These are phyloP conservation scores for Euwallacea similis DNA, from an alignment of 1,140 invertebrate genomes.

Conservation along the genomic window DNA sequence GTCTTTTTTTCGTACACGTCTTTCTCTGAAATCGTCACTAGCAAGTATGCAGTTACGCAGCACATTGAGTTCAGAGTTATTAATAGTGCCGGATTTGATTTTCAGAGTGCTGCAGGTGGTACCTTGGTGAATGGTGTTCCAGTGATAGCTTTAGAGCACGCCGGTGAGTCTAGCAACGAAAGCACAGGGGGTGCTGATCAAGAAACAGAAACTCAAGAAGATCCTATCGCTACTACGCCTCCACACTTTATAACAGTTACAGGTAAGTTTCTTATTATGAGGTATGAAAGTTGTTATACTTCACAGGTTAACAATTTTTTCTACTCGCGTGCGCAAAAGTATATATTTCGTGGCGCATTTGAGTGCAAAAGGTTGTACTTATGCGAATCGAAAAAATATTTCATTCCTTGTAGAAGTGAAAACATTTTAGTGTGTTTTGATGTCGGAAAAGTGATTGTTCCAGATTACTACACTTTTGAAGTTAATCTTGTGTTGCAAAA, in stretches of 20 bases:
- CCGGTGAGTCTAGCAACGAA: conserved; percentile 53
- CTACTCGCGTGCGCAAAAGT: too few relatives aligned
- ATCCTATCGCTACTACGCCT: conserved; percentile 48
- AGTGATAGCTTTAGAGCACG: conserved; percentile 52
- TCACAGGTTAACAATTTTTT: too few relatives aligned
- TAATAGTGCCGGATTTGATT: background rate
- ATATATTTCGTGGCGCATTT: too few relatives aligned
- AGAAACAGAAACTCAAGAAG: conserved; percentile 49
- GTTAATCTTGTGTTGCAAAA: too few relatives aligned
- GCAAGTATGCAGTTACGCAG: background rate
- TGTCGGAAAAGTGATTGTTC: too few relatives aligned
- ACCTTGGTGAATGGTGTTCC: conserved; percentile 52
- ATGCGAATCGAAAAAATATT: too few relatives aligned
- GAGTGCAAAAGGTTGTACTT: too few relatives aligned
- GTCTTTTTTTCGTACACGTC: conserved; percentile 6
- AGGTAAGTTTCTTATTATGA: conserved; percentile 41
- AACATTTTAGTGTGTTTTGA: too few relatives aligned
- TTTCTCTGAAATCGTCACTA: background rate
- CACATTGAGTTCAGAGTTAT: too few relatives aligned
- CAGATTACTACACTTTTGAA: too few relatives aligned
- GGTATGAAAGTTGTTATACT: too few relatives aligned
- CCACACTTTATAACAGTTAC: conserved; percentile 55
- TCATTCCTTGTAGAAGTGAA: too few relatives aligned
- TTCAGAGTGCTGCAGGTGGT: conserved; percentile 37
- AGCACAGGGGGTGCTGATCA: conserved; percentile 50